phyloP scores from a whole-genome alignment of 1,140 invertebrate genomes.

The Adelges cooleyi region DNA sequence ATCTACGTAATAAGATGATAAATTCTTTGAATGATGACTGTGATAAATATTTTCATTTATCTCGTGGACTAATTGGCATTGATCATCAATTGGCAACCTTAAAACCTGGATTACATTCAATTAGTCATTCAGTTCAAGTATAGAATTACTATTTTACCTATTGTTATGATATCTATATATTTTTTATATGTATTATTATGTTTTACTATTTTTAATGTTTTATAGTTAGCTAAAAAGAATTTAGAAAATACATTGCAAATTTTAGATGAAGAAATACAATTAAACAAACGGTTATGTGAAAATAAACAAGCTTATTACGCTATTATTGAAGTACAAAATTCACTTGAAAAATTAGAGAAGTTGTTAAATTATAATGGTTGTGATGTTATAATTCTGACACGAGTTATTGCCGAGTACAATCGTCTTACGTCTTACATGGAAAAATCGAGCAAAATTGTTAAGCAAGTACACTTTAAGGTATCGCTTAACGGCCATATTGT shows the following conservation, averaged over 20 bases:
- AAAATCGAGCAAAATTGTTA: neutral
- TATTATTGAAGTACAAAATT: conserved; percentile 5
- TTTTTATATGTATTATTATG: neutral
- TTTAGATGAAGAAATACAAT: conserved; percentile 8
- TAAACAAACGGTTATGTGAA: conserved; percentile 5
- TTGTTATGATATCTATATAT: neutral
- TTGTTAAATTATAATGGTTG: conserved; percentile 2
- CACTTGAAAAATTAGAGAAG: conserved; percentile 7
- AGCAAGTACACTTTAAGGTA: neutral
- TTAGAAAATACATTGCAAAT: conserved; percentile 5
- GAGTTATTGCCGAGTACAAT: conserved; percentile 13
- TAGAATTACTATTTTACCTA: neutral
- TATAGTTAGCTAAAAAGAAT: conserved; percentile 9
- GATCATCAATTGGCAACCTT: conserved; percentile 15
- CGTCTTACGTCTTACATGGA: conserved; percentile 1
- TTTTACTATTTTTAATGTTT: neutral
- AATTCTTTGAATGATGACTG: conserved; percentile 24
- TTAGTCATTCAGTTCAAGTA: conserved; percentile 6
- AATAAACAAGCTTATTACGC: conserved; percentile 13
- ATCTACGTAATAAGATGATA: conserved; percentile 14
- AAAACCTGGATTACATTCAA: conserved; percentile 1
- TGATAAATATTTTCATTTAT: conserved; percentile 25
- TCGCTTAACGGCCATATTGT: no score
- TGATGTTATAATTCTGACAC: neutral
- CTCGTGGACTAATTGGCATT: conserved; percentile 16